Base-by-base conservation (phyloP, 2,113 vertebrate genomes). In the Callionymus lyra region DNA sequence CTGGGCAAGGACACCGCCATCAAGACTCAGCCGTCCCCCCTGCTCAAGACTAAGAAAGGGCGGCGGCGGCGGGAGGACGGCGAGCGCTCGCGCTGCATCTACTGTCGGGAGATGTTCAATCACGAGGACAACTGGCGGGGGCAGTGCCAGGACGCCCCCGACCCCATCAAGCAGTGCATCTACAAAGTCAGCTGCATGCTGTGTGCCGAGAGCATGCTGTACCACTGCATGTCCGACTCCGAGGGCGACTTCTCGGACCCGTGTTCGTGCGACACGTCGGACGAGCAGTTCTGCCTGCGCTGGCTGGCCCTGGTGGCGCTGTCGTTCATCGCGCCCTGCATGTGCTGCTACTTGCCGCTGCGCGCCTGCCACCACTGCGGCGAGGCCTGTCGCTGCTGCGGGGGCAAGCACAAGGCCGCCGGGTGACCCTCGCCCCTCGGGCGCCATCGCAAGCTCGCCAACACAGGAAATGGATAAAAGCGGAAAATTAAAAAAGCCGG, bases 151-250 rank as follows among this genome's bases (percentile, higher is more conserved):
- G 95, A 98, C 56, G 95, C 95, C 0, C 95, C 95, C 3, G 95
- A 98, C 79, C 94, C 95, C 38, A 92, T 98, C 76, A 90, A 88
- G 73, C 91, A 91, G 84, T 98, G 94, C 87, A 97, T 98, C 80
- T 90, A 98, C 85, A 89, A 90, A 87, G 90, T 98, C 83, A 98
- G 95, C 82, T 98, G 95, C 85, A 97, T 98, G 95, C 91, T 97
- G 73, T 98, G 95, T 2, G 95, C 95, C 9, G 95, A 98, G 88
- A 98, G 95, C 86, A 97, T 98, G 94, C 85, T 98, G 33, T 98
- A 98, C 82, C 94, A 98, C 87, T 98, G 94, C 87, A 98, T 98
- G 94, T 98, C 94, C 49, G 94, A 97, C 87, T 97, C 93, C 0
- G 94, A 98, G 82, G 95, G 95, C 41, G 95, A 98, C 73, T 98